Evolutionary conservation across 92 coral and sea anemone genomes (phyloP).

Genomic region (Scolanthus callimorphus): DNA sequence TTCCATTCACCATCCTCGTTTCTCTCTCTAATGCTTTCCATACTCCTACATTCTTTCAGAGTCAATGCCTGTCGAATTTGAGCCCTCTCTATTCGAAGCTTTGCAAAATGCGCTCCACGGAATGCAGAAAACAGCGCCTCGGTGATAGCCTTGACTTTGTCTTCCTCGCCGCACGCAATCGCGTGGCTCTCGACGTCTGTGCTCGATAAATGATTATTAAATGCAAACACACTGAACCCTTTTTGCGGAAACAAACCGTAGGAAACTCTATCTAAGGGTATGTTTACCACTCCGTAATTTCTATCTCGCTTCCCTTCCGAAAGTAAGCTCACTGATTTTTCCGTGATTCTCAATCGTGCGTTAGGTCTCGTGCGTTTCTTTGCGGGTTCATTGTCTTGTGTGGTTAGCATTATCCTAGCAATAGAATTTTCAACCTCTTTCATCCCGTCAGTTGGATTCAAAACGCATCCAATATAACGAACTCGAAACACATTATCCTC

Average conservation of each 20-base stretch:
- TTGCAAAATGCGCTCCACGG: constrained; percentile 87
- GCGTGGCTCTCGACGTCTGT: constrained; percentile 86
- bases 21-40: not conserved
- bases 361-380: not conserved
- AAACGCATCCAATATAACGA: constrained; percentile 1
- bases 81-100: constrained; percentile 52
- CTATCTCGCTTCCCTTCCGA: not conserved
- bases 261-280: not conserved
- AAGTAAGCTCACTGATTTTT: not conserved
- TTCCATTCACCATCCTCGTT: no score
- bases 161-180: constrained; percentile 74
- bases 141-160: constrained; percentile 70
- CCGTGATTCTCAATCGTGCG: not conserved
- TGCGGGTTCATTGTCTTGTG: not conserved
- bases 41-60: not conserved
- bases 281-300: not conserved
- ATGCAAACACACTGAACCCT: constrained; percentile 55
- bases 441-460: not conserved
- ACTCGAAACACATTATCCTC: not conserved
- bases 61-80: not conserved
- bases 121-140: constrained; percentile 84
- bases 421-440: not conserved
- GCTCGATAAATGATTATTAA: constrained; percentile 86
- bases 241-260: not conserved
- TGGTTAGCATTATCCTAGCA: not conserved